phyloP scores from a whole-genome alignment of 2,113 vertebrate genomes.

The Oncorhynchus gorbuscha region DNA sequence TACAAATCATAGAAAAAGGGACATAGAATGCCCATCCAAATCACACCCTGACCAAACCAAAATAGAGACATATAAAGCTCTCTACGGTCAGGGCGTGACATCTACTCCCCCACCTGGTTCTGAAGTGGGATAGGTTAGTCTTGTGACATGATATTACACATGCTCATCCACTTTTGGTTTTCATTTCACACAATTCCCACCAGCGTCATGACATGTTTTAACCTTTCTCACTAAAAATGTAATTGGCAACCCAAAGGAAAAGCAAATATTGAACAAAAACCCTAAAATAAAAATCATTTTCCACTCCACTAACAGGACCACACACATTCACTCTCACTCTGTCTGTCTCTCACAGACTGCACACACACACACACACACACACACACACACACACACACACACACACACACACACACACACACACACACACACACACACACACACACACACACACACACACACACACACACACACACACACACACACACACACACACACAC shows the following conservation, averaged over 20 bases:
- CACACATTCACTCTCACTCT: conserved; percentile 50
- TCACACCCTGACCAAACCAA: too few species aligned
- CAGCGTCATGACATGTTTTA: conserved; percentile 29
- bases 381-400: too few species aligned
- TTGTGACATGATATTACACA: conserved; percentile 43
- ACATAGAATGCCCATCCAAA: too few species aligned
- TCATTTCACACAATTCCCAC: conserved; percentile 36
- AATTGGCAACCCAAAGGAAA: conserved; percentile 61
- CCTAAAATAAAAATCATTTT: conserved; percentile 63
- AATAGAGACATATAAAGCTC: too few species aligned
- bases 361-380: conserved; percentile 39
- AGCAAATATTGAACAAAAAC: conserved; percentile 70
- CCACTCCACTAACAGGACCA: conserved; percentile 65
- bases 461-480: too few species aligned
- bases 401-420: too few species aligned
- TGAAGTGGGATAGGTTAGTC: conserved; percentile 8
- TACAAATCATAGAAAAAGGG: too few species aligned
- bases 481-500: too few species aligned
- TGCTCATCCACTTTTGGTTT: conserved; percentile 17
- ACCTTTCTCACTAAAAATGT: conserved; percentile 51
- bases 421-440: neutral
- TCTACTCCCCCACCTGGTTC: neutral
- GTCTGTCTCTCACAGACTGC: neutral
- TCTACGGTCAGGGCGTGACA: too few species aligned
- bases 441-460: conserved; percentile 15